These are phyloP conservation scores for Hypotaenidia philippensis DNA, from an alignment of 2,797 vertebrate genomes.

Conservation along the genomic window DNA sequence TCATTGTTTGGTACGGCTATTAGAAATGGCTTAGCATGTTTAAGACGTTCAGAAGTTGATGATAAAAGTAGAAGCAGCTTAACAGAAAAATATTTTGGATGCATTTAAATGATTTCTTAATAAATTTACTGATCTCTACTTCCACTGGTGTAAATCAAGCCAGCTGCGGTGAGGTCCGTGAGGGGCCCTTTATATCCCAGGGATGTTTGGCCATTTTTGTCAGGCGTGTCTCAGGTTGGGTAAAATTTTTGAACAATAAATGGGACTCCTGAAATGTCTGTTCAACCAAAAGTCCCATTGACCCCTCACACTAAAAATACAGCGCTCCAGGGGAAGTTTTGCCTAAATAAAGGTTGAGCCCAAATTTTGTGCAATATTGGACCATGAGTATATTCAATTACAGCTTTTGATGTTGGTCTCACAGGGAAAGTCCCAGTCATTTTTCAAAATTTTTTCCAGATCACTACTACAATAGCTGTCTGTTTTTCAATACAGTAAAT, in stretches of 20 bases:
- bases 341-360: neutral
- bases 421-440: slow-evolving; percentile 42
- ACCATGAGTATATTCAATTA: slow-evolving; percentile 49
- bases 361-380: slow-evolving; percentile 50
- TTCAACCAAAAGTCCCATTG: neutral
- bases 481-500: slow-evolving; percentile 71
- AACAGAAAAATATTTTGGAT: neutral
- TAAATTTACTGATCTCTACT: neutral
- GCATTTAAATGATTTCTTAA: neutral
- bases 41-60: neutral
- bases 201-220: neutral
- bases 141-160: neutral
- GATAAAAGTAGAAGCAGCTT: neutral
- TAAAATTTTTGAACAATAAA: slow-evolving; percentile 5
- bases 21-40: neutral
- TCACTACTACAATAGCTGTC: slow-evolving; percentile 46
- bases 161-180: neutral
- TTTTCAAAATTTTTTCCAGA: slow-evolving; percentile 56
- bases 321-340: neutral
- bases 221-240: neutral
- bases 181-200: neutral
- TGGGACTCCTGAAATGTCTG: neutral
- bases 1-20: neutral
- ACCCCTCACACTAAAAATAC: neutral
- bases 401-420: slow-evolving; percentile 49